Evolutionary conservation across 2,113 vertebrate genomes (phyloP).

Genomic region (Cynoglossus semilaevis): DNA sequence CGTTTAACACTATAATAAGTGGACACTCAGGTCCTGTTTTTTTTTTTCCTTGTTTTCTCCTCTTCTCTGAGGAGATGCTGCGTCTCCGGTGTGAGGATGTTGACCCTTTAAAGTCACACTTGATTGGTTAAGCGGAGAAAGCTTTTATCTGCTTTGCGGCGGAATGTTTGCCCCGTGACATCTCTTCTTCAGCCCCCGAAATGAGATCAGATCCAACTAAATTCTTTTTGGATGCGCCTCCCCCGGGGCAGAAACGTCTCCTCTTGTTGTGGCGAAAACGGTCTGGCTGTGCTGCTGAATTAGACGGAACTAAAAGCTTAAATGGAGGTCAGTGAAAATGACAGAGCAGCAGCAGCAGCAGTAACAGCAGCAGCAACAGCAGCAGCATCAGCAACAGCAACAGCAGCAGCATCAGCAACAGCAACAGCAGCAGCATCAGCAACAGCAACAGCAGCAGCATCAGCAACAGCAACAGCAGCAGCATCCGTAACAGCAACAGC

Average conservation of each 20-base stretch:
- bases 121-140: slow-evolving; percentile 67
- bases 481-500: too few relatives aligned
- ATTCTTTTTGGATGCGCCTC: slow-evolving; percentile 27
- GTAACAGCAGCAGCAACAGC: not conserved
- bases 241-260: slow-evolving; percentile 27
- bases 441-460: too few relatives aligned
- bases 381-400: too few relatives aligned
- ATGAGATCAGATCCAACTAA: slow-evolving; percentile 37
- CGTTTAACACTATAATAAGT: slow-evolving; percentile 14
- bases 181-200: slow-evolving; percentile 31
- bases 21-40: not conserved
- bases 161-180: slow-evolving; percentile 27
- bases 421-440: too few relatives aligned
- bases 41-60: slow-evolving; percentile 44
- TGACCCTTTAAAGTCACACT: slow-evolving; percentile 57
- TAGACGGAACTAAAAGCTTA: slow-evolving; percentile 1
- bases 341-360: not conserved
- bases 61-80: slow-evolving; percentile 33
- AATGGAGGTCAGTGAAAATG: not conserved
- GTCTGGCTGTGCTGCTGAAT: slow-evolving; percentile 1
- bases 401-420: too few relatives aligned
- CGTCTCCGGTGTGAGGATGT: slow-evolving; percentile 16
- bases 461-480: too few relatives aligned
- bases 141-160: slow-evolving; percentile 55
- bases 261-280: slow-evolving; percentile 22